Evolutionary conservation across 1,140 invertebrate species (phyloP), one percentile per base, ranked within the genome.

Genomic region (Drosophila repleta): DNA sequence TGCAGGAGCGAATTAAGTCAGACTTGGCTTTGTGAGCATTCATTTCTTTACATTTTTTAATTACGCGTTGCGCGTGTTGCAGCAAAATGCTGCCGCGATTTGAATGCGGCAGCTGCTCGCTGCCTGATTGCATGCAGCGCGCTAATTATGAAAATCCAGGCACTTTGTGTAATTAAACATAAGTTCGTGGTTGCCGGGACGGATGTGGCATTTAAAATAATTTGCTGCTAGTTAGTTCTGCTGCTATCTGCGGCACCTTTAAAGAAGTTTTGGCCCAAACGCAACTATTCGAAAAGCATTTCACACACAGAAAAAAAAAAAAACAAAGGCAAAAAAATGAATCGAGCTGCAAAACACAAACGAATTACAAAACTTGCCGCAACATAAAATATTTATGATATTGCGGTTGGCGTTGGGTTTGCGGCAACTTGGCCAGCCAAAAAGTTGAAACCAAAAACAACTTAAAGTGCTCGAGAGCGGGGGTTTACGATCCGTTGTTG

Each of bases 361-460:
- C 26, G 37, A 67, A 67, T 53, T 66, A 35, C 37, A 49, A 60
- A 75, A 64, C 71, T 58, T 68, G 63, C 83, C 79, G 73, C 79
- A 87, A 72, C 58, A 79, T 88, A 79, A 88, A 87, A 79, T 87
- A 87, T 87, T 88, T 87, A 87, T 88, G 76, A 83, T 88, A 68
- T 75, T 87, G 83, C 79, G 83, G 83, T 29, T 76, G 18, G 56
- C 46, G 51, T 52, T 56, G 46, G 53, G 65, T 77, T 62, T 84
- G 82, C 77, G 74, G 55, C 69, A 79, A 87, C 72, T 81, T 83
- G 17, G 62, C 39, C 46, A 37, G 63, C 29, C 37, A 67, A 67
- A 75, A 69, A 45, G 32, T 56, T 62, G 55, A 37, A 64, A 60
- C 26, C 26, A 57, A 57, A 57, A 57, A 45, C 55, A 57, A 29